A percentile compares a stretch with the other conserved stretches of the same genome.
Conservation (phyloP, 1,140 invertebrate species). For the Triops longicaudatus region DNA sequence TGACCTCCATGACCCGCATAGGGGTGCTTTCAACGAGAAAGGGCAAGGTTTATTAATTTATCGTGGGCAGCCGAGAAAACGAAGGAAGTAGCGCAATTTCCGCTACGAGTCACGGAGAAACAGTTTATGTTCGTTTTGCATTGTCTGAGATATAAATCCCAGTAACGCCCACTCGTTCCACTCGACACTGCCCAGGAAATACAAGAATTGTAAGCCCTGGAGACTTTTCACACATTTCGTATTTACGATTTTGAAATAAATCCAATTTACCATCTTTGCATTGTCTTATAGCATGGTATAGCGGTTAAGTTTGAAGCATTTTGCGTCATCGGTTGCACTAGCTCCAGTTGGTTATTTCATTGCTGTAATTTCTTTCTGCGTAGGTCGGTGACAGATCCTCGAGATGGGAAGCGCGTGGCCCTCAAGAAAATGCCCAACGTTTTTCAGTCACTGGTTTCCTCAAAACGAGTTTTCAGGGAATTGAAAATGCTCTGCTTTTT, state of each 20-base stretch:
- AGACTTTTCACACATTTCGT: too few relatives aligned
- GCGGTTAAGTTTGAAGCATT: not conserved
- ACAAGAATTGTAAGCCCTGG: too few relatives aligned
- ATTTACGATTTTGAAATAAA: too few relatives aligned
- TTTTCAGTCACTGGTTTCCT: conserved; percentile 97
- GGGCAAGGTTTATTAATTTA: not conserved
- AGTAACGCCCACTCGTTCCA: not conserved
- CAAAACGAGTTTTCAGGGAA: conserved; percentile 95
- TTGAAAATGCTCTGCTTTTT: conserved; percentile 99
- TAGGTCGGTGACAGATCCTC: conserved; percentile 99
- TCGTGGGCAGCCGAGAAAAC: not conserved
- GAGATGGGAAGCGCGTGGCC: conserved; percentile 91
- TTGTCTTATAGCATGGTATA: not conserved
- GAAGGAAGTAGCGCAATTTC: conserved; percentile 1
- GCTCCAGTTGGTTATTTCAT: not conserved
- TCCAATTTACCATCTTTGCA: too few relatives aligned
- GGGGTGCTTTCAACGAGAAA: not conserved
- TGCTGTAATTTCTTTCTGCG: conserved; percentile 36
- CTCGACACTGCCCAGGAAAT: too few relatives aligned
- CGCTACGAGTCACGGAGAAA: not conserved
- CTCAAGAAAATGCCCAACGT: conserved; percentile 99
- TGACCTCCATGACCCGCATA: not conserved
- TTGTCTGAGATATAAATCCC: not conserved
- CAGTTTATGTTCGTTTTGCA: not conserved
- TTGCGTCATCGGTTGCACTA: too few relatives aligned